Base-by-base conservation (phyloP, 1,140 invertebrate species). In the Radopholus similis region DNA sequence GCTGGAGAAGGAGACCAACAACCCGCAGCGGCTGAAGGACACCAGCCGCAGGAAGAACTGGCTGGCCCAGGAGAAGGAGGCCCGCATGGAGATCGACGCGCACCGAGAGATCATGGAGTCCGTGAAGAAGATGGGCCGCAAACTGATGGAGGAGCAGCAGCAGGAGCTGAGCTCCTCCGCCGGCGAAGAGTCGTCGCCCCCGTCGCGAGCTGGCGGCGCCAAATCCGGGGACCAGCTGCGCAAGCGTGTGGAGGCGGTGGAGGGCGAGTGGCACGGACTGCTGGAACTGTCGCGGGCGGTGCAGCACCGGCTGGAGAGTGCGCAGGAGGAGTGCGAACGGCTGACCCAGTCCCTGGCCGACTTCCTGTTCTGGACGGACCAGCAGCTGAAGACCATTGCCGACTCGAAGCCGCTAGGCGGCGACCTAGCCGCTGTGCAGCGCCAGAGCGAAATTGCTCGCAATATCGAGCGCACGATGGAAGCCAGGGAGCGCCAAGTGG, bases 321-420 rank as follows among this genome's bases (percentile, higher is more conserved):
- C 78, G 3, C 80, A 82, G 44, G 80, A 80, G 57, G 77, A 80
- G 58, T 82, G 78, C 64, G 78, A 82, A 28, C 69, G 64, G 44
- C 70, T 80, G 34, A 76, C 54, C 30, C 63, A 72, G 42, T 74
- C 53, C 4, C 55, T 81, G 0, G 30, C 68, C 5, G 76, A 79
- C 9, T 63, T 83, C 34, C 53, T 78, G 6, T 65, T 60, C 38
- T 81, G 78, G 78, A 55, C 73, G 13, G 78, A 82, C 18, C 51
- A 66, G 21, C 77, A 81, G 54, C 60, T 63, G 2, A 68, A 69
- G 21, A 66, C 57, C 13, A 66, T 80, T 40, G 35, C 67, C 32
- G 56, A 76, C 32, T 68, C 79, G 28, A 75, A 80, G 49, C 71
- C 75, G 5, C 57, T 80, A 11, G 76, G 73, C 23, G 77, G 77